Evolutionary conservation across 2,797 vertebrate genomes (phyloP).

Genomic region (Fratercula arctica): DNA sequence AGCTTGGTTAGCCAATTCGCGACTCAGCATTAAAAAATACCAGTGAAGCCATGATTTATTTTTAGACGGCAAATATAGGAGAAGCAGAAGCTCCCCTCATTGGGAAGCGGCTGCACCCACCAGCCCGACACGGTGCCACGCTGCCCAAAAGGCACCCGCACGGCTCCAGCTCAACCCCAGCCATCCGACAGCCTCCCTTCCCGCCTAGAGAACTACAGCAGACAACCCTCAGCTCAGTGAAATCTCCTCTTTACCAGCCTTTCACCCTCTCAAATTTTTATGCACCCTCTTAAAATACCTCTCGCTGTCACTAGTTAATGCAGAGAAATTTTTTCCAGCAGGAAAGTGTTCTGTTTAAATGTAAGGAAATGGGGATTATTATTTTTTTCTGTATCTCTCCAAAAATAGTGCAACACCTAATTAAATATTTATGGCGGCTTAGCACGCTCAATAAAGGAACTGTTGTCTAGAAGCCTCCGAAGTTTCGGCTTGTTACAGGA

Average conservation of each 20-base stretch:
- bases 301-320: not conserved
- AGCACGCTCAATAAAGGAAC: not conserved
- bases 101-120: not conserved
- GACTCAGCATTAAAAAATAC: not conserved
- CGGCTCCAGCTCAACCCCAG: not conserved
- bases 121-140: not conserved
- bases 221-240: not conserved
- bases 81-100: not conserved
- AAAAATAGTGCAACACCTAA: slow-evolving; percentile 31
- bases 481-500: not conserved
- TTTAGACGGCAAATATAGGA: not conserved
- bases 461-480: slow-evolving; percentile 13
- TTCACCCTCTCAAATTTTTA: not conserved
- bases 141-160: not conserved
- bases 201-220: not conserved
- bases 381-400: slow-evolving; percentile 18
- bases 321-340: not conserved
- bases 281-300: not conserved
- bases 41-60: not conserved
- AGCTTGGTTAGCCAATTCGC: not conserved
- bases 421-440: slow-evolving; percentile 33
- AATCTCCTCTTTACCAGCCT: not conserved
- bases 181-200: not conserved
- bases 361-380: not conserved
- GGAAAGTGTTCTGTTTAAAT: not conserved